Percentiles rank a stretch among this genome's conserved stretches.
These are phyloP conservation scores for Pogonomyrmex californicus DNA, from an alignment of 1,140 invertebrate species.

Conservation along the genomic window DNA sequence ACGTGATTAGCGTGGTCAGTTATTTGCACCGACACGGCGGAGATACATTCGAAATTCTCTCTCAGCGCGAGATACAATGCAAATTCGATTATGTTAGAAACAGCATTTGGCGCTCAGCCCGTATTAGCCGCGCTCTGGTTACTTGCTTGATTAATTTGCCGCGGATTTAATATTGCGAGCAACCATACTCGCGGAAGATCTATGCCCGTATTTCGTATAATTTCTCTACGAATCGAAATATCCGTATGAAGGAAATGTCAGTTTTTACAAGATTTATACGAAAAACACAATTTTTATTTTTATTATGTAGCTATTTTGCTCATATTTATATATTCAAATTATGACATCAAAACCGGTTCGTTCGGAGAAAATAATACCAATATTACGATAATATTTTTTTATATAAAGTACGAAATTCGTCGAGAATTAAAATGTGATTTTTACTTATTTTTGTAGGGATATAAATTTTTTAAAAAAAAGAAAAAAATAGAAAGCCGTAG, in stretches of 20 bases:
- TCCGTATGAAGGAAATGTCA: not conserved
- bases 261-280: too few species aligned
- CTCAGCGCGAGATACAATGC: conserved; percentile 55
- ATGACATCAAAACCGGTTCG: too few species aligned
- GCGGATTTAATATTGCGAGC: conserved; percentile 67
- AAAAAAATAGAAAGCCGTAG: too few species aligned
- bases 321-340: too few species aligned
- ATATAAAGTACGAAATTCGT: too few species aligned
- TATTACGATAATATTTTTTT: too few species aligned
- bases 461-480: too few species aligned
- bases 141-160: conserved; percentile 76
- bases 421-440: too few species aligned
- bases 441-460: too few species aligned
- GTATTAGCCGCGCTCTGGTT: conserved; percentile 69
- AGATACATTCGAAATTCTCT: conserved; percentile 35
- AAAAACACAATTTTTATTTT: too few species aligned
- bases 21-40: conserved; percentile 51
- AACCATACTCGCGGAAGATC: conserved; percentile 52
- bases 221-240: not conserved
- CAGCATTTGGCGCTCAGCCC: conserved; percentile 71
- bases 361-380: too few species aligned
- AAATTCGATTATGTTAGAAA: conserved; percentile 80
- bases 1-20: conserved; percentile 58
- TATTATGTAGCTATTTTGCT: too few species aligned
- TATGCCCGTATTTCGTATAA: conserved; percentile 47